These are phyloP conservation scores for Etia nguti DNA, from an alignment of 2,113 vertebrate species.

Conservation along the genomic window DNA sequence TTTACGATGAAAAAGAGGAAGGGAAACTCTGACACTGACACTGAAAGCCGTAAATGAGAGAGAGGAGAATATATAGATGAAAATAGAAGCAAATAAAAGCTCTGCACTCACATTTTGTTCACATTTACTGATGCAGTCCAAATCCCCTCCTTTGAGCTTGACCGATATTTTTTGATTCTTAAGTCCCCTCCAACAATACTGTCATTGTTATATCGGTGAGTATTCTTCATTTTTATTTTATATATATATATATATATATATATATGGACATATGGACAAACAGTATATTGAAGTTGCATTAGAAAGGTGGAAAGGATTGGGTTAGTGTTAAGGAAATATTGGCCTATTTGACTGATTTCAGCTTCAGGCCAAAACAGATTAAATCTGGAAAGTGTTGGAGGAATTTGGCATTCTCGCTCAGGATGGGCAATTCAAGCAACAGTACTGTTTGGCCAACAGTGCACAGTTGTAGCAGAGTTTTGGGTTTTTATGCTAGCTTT, in stretches of 20 bases:
- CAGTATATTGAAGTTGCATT: background rate
- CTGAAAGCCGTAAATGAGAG: background rate
- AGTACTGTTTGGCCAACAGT: background rate
- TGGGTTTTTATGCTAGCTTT: background rate
- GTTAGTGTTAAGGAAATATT: background rate
- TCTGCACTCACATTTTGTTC: background rate
- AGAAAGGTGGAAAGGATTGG: background rate
- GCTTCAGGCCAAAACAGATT: background rate
- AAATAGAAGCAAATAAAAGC: background rate
- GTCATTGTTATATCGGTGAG: background rate
- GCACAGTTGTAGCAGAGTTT: background rate
- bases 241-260: background rate
- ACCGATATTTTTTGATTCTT: background rate
- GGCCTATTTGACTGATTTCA: background rate
- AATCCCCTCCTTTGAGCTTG: background rate
- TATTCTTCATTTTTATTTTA: background rate
- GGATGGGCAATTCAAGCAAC: background rate
- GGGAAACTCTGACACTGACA: background rate
- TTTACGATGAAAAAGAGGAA: background rate
- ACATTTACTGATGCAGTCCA: background rate
- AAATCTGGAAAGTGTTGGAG: background rate
- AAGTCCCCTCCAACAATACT: background rate
- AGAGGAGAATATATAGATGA: background rate
- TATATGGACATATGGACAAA: background rate
- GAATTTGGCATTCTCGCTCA: background rate